A percentile compares a stretch with the other conserved stretches of the same genome.
Evolutionary conservation across 2,888 invertebrate genomes (phyloP).

Genomic region (Coenonympha glycerion): DNA sequence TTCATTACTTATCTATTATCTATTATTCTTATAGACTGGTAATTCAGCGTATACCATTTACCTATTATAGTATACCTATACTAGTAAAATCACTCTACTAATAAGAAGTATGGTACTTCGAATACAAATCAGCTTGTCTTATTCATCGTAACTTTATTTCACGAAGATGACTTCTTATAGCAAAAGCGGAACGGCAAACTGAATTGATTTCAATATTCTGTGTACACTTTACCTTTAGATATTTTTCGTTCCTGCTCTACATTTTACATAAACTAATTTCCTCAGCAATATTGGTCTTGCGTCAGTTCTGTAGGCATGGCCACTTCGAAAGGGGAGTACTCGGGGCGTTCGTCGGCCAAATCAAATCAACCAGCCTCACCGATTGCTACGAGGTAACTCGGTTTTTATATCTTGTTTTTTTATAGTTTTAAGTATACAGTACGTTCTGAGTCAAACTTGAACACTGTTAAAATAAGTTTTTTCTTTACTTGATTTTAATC

Average conservation of each 20-base stretch:
- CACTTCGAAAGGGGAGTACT: conserved; percentile 65
- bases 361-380: conserved; percentile 73
- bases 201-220: conserved; percentile 56
- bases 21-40: too few relatives aligned
- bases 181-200: conserved; percentile 45
- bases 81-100: too few relatives aligned
- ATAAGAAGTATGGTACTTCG: background rate
- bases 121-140: conserved; percentile 8
- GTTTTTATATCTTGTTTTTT: conserved; percentile 42
- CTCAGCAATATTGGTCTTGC: conserved; percentile 74
- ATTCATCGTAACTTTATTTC: conserved; percentile 23
- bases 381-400: conserved; percentile 65
- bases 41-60: too few relatives aligned
- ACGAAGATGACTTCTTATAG: conserved; percentile 29
- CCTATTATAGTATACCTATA: too few relatives aligned
- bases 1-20: too few relatives aligned
- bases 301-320: conserved; percentile 69
- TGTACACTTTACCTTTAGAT: conserved; percentile 52
- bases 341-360: conserved; percentile 61
- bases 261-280: conserved; percentile 77
- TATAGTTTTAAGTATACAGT: conserved; percentile 2
- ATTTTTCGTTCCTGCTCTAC: conserved; percentile 72
- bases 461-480: background rate
- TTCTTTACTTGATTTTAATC: too few relatives aligned
- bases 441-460: background rate